A percentile compares a stretch with the other conserved stretches of the same genome.
phyloP scores from a whole-genome alignment of 1,140 invertebrate species.

The Scylla paramamosain region DNA sequence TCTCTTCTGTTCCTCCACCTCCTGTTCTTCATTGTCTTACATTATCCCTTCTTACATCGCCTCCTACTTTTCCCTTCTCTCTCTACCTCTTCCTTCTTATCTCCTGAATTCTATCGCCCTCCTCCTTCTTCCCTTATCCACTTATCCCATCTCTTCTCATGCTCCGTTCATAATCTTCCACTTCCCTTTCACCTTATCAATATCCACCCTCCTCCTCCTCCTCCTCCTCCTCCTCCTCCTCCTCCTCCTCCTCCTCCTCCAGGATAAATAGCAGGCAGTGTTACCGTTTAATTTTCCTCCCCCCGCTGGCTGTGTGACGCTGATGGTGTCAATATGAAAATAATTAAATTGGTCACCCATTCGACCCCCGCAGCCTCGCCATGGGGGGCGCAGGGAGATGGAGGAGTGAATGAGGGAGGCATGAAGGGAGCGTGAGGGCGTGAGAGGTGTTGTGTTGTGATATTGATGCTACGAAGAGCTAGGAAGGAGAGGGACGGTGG shows the following conservation, averaged over 20 bases:
- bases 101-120: neutral
- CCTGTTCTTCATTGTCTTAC: neutral
- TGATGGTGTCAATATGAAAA: constrained; percentile 64
- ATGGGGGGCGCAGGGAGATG: neutral
- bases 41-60: too few species aligned
- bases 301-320: constrained; percentile 57
- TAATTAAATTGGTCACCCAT: constrained; percentile 57
- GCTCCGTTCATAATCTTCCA: too few species aligned
- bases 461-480: too few species aligned
- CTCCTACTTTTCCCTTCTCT: neutral
- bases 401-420: neutral
- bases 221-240: neutral
- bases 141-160: too few species aligned
- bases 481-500: neutral
- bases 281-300: constrained; percentile 58
- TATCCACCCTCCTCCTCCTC: neutral
- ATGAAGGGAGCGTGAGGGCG: neutral
- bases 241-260: neutral
- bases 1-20: neutral
- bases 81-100: neutral
- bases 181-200: too few species aligned
- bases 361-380: neutral
- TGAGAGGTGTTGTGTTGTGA: too few species aligned
- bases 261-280: constrained; percentile 22
- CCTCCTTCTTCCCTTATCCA: too few species aligned